Percentiles rank a stretch among this genome's conserved stretches.
Conservation (phyloP, 2,113 vertebrate genomes). For the Entelurus aequoreus region DNA sequence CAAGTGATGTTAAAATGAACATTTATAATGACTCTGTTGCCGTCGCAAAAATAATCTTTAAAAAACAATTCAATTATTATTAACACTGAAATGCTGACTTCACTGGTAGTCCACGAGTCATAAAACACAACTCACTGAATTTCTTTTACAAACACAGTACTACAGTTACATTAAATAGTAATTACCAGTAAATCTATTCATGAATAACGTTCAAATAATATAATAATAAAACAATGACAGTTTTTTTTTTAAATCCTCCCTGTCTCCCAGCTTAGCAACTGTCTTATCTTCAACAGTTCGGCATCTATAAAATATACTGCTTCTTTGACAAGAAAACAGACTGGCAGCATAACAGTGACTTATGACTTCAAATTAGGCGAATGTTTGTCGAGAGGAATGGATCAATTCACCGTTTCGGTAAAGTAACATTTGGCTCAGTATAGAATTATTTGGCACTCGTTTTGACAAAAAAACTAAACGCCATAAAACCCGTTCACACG, state of each 20-base stretch:
- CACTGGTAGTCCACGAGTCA: conserved; percentile 74
- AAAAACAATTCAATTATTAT: conserved; percentile 71
- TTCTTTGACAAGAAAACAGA: conserved; percentile 70
- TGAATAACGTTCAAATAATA: conserved; percentile 70
- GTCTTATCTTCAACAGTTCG: conserved; percentile 60
- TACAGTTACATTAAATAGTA: conserved; percentile 77
- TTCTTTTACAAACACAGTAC: conserved; percentile 77
- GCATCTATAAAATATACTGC: conserved; percentile 66
- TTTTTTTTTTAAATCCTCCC: conserved; percentile 65
- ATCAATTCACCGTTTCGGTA: conserved; percentile 52
- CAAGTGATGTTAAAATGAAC: conserved; percentile 75
- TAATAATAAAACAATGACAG: conserved; percentile 63
- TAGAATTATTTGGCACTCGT: conserved; percentile 69
- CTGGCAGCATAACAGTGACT: conserved; percentile 72
- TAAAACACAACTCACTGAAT: conserved; percentile 75
- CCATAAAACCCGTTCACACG: conserved; percentile 56
- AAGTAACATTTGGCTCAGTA: conserved; percentile 69
- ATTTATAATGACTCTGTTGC: conserved; percentile 76
- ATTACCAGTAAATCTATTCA: conserved; percentile 73
- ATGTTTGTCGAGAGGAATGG: conserved; percentile 57
- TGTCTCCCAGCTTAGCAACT: conserved; percentile 59
- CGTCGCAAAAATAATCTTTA: conserved; percentile 74
- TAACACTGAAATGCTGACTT: conserved; percentile 75
- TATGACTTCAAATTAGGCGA: conserved; percentile 52
- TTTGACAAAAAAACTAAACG: conserved; percentile 54